Conservation (phyloP, 2,113 vertebrate species). For the Clinocottus analis region DNA sequence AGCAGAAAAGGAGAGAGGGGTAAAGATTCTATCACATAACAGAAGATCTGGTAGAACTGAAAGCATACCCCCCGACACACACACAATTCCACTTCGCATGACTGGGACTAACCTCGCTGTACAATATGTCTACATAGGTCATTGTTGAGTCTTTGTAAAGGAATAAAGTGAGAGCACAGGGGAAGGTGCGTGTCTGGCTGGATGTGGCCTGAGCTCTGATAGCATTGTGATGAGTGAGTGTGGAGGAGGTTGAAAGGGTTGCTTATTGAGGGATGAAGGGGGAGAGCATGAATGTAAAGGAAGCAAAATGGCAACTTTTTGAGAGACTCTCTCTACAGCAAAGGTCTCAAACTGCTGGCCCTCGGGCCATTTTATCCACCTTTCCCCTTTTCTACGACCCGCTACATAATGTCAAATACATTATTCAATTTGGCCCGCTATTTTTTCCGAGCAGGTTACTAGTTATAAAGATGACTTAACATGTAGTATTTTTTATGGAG, state of each 20-base stretch:
- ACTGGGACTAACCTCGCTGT: slow-evolving; percentile 19
- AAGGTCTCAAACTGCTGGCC: too few species aligned
- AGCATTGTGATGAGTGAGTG: slow-evolving; percentile 38
- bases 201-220: slow-evolving; percentile 38
- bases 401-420: too few species aligned
- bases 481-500: too few species aligned
- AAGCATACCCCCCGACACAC: not conserved
- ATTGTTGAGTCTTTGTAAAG: slow-evolving; percentile 45
- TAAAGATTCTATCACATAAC: slow-evolving; percentile 35
- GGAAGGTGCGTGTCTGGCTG: slow-evolving; percentile 25
- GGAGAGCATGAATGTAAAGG: slow-evolving; percentile 23
- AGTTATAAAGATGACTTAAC: too few species aligned
- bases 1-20: slow-evolving; percentile 19
- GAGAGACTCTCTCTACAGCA: not conserved
- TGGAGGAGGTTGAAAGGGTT: slow-evolving; percentile 18
- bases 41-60: slow-evolving; percentile 12
- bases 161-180: slow-evolving; percentile 48
- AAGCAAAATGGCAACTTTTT: slow-evolving; percentile 11
- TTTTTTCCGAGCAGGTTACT: too few species aligned
- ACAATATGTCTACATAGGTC: slow-evolving; percentile 43
- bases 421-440: too few species aligned
- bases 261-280: slow-evolving; percentile 30
- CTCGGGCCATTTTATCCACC: too few species aligned
- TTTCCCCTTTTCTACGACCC: too few species aligned
- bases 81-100: not conserved